phyloP scores from a whole-genome alignment of 2,888 invertebrate species.

The Nebria brevicollis region DNA sequence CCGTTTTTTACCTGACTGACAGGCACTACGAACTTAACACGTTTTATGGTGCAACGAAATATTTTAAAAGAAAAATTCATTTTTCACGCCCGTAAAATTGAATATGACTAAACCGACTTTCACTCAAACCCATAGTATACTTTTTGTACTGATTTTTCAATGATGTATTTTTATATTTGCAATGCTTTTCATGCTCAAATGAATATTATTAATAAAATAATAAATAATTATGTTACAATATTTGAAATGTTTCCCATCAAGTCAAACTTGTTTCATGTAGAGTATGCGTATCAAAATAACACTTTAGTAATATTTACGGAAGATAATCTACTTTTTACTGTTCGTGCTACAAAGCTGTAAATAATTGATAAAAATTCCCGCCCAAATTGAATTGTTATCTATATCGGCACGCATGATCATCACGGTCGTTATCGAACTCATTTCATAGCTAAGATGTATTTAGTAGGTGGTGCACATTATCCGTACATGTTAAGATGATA shows the following conservation, averaged over 20 bases:
- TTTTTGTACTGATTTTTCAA: too few species aligned
- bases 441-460: conserved; percentile 10
- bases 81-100: background rate
- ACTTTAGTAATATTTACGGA: background rate
- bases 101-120: background rate
- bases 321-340: background rate
- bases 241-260: too few species aligned
- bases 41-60: conserved; percentile 15
- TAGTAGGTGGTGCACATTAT: conserved; percentile 43
- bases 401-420: background rate
- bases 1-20: conserved; percentile 39
- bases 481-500: conserved; percentile 38
- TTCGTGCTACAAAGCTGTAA: background rate
- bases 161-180: too few species aligned
- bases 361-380: background rate
- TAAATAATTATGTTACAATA: too few species aligned
- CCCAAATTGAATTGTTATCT: background rate
- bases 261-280: too few species aligned
- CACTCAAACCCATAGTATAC: background rate
- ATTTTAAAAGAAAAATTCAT: background rate
- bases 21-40: background rate
- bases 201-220: too few species aligned
- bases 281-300: too few species aligned
- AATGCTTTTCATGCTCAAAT: too few species aligned
- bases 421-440: background rate